Base-by-base conservation (phyloP, 2,888 invertebrate species). In the Thysanoteuthis rhombus region DNA sequence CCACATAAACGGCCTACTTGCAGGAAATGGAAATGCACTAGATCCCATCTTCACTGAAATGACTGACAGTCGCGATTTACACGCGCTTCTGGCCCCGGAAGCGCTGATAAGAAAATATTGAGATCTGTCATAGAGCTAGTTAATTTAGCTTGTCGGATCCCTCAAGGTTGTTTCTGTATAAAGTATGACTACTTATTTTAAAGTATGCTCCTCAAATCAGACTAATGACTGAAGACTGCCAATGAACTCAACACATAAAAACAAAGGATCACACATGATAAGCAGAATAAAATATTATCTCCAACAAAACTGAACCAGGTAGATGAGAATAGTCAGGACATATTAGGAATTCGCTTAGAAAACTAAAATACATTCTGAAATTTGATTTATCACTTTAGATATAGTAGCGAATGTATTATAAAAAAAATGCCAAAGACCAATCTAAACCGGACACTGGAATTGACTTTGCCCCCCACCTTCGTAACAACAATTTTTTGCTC, bases 11-110 rank as follows among this genome's bases (percentile, higher is more conserved):
- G n/a, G 75, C n/a, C 75, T 75, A 75, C 75, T 75, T 36, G n/a
- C 75, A 75, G 75, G 75, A 75, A 75, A 75, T 75, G 75, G 75
- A 75, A n/a, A 75, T 75, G 75, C 75, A 75, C 75, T n/a, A 75
- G 75, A 36, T 75, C 75, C 75, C 75, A 75, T 75, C 75, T 36
- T 75, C 16, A 75, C 75, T 75, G 75, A 75, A 75, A 75, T 75
- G 75, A 75, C 75, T 75, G 75, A 75, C 75, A 75, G n/a, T 75
- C 12, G 75, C 75, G 75, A 75, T 75, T n/a, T 75, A 75, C n/a
- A 75, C 36, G n/a, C 75, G 75, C 75, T 75, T 75, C 75, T 36
- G 36, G 12, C 10, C 75, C 75, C 75, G 75, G 75, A 75, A 75
- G n/a, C n/a, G 19, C 75, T 75, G 75, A 75, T 75, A 75, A 75